phyloP scores from a whole-genome alignment of 2,797 vertebrate genomes.

The Pangasius macronema region DNA sequence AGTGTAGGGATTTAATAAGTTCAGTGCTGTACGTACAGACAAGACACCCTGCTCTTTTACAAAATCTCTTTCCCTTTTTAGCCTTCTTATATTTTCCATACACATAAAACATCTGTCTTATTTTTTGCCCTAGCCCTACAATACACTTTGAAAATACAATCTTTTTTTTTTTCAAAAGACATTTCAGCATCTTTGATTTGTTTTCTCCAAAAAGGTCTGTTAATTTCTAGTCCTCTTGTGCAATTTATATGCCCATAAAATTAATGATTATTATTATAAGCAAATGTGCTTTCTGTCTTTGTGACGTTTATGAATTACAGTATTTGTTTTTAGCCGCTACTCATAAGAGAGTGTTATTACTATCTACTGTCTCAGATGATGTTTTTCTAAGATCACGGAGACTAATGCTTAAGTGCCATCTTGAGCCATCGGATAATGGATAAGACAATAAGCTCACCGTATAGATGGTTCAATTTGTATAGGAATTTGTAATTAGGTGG shows the following conservation, averaged over 20 bases:
- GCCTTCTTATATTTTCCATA: conserved; percentile 9
- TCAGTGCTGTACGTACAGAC: conserved; percentile 1
- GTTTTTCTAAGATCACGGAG: background rate
- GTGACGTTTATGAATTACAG: background rate
- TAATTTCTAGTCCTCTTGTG: background rate
- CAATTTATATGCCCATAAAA: conserved; percentile 1
- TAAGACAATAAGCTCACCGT: background rate
- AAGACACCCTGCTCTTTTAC: background rate
- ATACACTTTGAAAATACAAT: conserved; percentile 5
- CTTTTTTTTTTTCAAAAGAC: background rate
- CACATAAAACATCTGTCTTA: background rate
- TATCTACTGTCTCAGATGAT: background rate
- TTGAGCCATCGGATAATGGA: background rate
- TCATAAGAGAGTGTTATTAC: background rate
- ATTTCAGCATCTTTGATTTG: conserved; percentile 24
- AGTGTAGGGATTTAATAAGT: background rate
- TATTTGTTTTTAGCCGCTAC: background rate
- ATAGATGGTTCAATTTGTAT: background rate
- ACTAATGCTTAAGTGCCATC: background rate
- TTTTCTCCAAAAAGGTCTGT: background rate
- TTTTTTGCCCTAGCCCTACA: background rate
- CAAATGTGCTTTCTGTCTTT: conserved; percentile 8
- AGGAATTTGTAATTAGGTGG: background rate
- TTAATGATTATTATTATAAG: background rate
- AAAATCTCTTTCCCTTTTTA: conserved; percentile 2